These are phyloP conservation scores for Arenicola marina DNA, from an alignment of 2,888 invertebrate genomes.

Conservation along the genomic window DNA sequence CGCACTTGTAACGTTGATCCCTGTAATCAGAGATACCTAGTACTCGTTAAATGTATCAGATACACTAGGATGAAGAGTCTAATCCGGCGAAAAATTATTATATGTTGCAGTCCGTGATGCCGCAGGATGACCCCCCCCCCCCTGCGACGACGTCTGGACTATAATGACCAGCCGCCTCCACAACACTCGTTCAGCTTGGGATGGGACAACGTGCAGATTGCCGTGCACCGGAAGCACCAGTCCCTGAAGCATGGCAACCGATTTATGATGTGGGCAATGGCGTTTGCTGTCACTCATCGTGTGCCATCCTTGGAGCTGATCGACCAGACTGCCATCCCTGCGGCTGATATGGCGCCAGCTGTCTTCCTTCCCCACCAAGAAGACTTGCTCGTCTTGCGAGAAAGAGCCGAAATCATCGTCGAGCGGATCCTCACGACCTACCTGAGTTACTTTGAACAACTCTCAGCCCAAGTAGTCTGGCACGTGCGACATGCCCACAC, in stretches of 20 bases:
- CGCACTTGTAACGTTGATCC: too few relatives aligned
- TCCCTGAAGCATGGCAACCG: background rate
- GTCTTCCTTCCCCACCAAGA: background rate
- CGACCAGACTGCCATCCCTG: background rate
- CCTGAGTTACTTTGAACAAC: too few relatives aligned
- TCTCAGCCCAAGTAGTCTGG: too few relatives aligned
- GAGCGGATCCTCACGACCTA: background rate
- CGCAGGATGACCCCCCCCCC: too few relatives aligned
- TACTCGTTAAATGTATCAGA: too few relatives aligned
- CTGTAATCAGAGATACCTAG: too few relatives aligned
- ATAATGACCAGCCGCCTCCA: too few relatives aligned
- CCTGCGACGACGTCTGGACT: too few relatives aligned
- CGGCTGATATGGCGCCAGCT: background rate
- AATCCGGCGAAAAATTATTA: too few relatives aligned
- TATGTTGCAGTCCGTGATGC: too few relatives aligned
- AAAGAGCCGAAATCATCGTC: background rate
- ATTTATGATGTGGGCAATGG: background rate
- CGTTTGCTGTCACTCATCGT: background rate
- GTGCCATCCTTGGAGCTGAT: background rate
- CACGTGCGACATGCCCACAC: too few relatives aligned
- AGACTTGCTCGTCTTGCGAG: background rate
- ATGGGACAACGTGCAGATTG: conserved; percentile 3
- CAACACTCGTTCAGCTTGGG: background rate
- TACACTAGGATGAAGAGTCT: too few relatives aligned
- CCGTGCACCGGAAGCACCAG: background rate